Evolutionary conservation across 2,888 invertebrate genomes (phyloP).

Genomic region (Eristalis tenax): DNA sequence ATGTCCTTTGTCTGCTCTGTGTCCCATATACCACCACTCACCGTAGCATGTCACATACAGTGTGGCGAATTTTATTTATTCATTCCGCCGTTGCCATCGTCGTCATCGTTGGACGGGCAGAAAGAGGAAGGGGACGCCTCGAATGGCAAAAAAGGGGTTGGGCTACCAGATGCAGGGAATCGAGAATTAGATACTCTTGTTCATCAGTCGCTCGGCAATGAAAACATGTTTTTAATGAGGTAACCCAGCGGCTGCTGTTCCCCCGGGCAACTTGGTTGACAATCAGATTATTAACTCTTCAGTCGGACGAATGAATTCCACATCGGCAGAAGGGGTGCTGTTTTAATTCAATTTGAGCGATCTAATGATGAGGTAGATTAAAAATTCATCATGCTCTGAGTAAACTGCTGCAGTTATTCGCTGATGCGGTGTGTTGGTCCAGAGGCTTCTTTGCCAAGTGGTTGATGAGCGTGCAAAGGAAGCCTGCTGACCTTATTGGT

Average conservation of each 20-base stretch:
- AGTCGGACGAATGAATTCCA: constrained; percentile 11
- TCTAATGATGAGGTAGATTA: neutral
- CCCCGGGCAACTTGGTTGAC: constrained; percentile 51
- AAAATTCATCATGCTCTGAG: neutral
- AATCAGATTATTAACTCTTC: constrained; percentile 64
- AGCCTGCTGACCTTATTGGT: too few relatives aligned
- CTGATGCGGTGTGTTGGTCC: too few relatives aligned
- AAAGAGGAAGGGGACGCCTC: neutral
- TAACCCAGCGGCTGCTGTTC: constrained; percentile 5
- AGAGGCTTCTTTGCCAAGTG: too few relatives aligned
- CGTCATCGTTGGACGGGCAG: neutral
- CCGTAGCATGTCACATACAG: constrained; percentile 45
- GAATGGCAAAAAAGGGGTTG: constrained; percentile 50
- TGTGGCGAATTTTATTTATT: constrained; percentile 67
- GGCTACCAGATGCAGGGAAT: constrained; percentile 23
- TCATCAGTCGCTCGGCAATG: constrained; percentile 9
- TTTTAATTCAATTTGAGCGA: neutral
- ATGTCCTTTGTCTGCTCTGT: neutral
- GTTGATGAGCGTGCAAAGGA: too few relatives aligned
- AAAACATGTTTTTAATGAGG: constrained; percentile 66
- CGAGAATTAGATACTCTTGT: constrained; percentile 22
- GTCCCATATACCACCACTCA: neutral
- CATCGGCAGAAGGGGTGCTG: neutral
- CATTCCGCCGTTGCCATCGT: constrained; percentile 37
- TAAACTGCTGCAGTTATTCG: too few relatives aligned